Evolutionary conservation across 2,888 invertebrate genomes (phyloP), one percentile per base, ranked within the genome.

Genomic region (Stomorhina lunata): DNA sequence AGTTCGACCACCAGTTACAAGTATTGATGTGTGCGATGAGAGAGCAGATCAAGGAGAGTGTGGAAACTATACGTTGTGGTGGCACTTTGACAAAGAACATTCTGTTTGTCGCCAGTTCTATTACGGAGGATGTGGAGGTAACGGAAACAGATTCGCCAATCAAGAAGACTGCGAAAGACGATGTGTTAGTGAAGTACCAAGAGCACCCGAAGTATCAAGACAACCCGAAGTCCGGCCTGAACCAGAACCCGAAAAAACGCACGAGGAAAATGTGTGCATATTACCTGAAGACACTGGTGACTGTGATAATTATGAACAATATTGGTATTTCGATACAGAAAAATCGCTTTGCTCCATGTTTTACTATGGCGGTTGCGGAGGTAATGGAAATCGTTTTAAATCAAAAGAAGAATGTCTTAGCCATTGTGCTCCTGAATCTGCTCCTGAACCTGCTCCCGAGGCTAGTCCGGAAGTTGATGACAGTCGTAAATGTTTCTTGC

Each of bases 101-200:
- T 93, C 94, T 77, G 92, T 92, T 20, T 99, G 98, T 90, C 92
- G 93, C 69, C 94, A 94, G 87, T 98, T 98, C 92, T 94, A 95
- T 86, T 98, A 95, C 89, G 96, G 97, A 55, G 98, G 98, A 59
- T 98, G 98, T 89, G 95, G 95, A 17, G 98, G 98, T 45, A 99
- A 99, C 88, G 94, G 93, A 0, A 98, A 98, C 91, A 96, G 97
- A 91, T 98, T 97, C 92, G 90, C 89, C 2, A 92, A 93, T 0
- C 92, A 95, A 89, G 90, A 92, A 43, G 94, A 93, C 57, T 97
- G 97, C 86, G 90, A 92, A 80, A 91, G 91, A 71, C 92, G 93
- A 55, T 96, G 97, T 88, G 92, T 92, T 80, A 90, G 88, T 10
- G 92, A 78, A 29, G 73, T 83, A 10, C 48, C 55, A 29, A 59